Conservation (phyloP, 2,888 invertebrate genomes). For the Clusia tigrina region DNA sequence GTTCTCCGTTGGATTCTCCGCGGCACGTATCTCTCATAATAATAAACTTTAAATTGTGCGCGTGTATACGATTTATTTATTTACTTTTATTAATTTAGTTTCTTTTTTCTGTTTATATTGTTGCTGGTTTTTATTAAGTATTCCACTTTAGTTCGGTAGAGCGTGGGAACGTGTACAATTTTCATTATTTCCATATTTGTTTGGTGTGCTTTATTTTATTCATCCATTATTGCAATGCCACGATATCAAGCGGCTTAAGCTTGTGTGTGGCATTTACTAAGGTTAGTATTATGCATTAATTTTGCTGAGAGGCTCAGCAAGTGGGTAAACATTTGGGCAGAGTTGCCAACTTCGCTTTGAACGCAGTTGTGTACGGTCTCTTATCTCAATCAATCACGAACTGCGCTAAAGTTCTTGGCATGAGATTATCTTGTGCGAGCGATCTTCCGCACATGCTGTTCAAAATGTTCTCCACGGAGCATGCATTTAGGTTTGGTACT, state of each 20-base stretch:
- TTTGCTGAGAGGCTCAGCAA: no score
- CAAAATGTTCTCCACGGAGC: no score
- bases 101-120: background rate
- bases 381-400: no score
- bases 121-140: background rate
- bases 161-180: constrained; percentile 3
- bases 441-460: no score
- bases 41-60: constrained; percentile 50
- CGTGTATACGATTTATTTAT: constrained; percentile 33
- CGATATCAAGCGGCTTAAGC: no score
- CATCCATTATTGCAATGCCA: no score
- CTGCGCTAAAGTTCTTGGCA: no score
- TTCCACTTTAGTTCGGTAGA: background rate
- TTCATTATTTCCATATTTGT: background rate
- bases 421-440: no score
- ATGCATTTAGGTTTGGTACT: no score
- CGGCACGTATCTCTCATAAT: constrained; percentile 27
- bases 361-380: no score
- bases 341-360: background rate
- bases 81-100: background rate
- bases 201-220: background rate
- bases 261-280: background rate
- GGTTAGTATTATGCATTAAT: no score
- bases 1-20: background rate
- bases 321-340: background rate